Base-by-base conservation (phyloP, 1,140 invertebrate genomes). In the Bombus huntii region DNA sequence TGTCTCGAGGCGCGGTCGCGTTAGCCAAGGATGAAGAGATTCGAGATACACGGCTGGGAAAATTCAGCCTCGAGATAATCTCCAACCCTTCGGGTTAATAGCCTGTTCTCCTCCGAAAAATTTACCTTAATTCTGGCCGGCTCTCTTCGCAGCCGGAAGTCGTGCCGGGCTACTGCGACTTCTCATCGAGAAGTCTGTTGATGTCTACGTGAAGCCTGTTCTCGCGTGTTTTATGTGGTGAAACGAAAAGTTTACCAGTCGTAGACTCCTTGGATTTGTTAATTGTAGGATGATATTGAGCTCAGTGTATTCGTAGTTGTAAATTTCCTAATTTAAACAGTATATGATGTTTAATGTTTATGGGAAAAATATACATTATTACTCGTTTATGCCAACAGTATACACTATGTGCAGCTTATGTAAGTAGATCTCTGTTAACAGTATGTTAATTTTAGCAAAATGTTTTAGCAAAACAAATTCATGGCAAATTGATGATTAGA, bases 1-100 rank as follows among this genome's bases (percentile, higher is more conserved):
- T 44, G 66, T 80, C 78, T 53, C 42, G 28, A 13, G 39, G 22
- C 77, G 42, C 77, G 62, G 62, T 34, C 42, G 37, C 34, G 47
- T 74, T 71, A 65, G 22, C 42, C 39, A 12, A n/a, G 34, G 53
- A 72, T 22, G 57, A 44, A 25, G 15, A 53, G 74, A 39, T 83
- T 37, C 59, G 65, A 76, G 81, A 77, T 62, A 68, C 72, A 42
- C 34, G 62, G 31, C 22, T 28, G 75, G 65, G 82, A 71, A 77
- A 84, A 84, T 79, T 59, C 75, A 70, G 53, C 65, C 28, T 31
- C 44, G 15, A 83, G 65, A 77, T 83, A 70, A 83, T 83, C 81
- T 78, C 18, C 8, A 57, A 76, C n/a, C 47, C 62, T 74, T 28
- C 15, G 31, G 42, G 59, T 62, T 77, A 83, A 83, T 78, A 39